phyloP scores from a whole-genome alignment of 2,888 invertebrate genomes.

The Polia nebulosa region DNA sequence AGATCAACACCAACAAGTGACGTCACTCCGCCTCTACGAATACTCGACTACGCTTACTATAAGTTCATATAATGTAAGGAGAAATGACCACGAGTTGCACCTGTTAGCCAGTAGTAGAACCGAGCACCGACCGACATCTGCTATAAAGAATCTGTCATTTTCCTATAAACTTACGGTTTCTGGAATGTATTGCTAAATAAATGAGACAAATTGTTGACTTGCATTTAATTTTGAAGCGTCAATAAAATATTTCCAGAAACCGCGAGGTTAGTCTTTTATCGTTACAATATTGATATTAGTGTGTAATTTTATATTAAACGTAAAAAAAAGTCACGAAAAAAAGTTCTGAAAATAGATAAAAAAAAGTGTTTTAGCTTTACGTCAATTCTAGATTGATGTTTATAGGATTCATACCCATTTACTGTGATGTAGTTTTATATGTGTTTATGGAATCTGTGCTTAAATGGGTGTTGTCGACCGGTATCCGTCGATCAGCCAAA shows the following conservation, averaged over 20 bases:
- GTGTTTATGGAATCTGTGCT: no score
- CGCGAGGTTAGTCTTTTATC: slow-evolving; percentile 3
- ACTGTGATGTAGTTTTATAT: slow-evolving; percentile 63
- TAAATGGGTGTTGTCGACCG: no score
- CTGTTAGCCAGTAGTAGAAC: slow-evolving; percentile 1
- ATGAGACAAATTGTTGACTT: not conserved
- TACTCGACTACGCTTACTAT: slow-evolving; percentile 41
- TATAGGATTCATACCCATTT: slow-evolving; percentile 47
- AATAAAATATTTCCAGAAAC: not conserved
- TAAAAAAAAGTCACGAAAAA: slow-evolving; percentile 23
- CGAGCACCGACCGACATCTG: not conserved
- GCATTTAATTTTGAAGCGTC: not conserved
- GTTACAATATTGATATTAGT: slow-evolving; percentile 20
- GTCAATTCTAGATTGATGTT: slow-evolving; percentile 38
- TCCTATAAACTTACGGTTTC: slow-evolving; percentile 8
- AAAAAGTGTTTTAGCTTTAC: slow-evolving; percentile 6
- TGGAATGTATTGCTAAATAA: not conserved
- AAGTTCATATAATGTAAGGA: slow-evolving; percentile 17
- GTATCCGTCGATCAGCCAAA: no score
- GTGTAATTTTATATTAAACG: slow-evolving; percentile 32
- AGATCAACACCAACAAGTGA: slow-evolving; percentile 60
- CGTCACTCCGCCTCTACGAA: slow-evolving; percentile 37
- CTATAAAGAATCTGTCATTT: slow-evolving; percentile 21
- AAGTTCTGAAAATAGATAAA: slow-evolving; percentile 18
- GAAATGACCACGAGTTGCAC: slow-evolving; percentile 19